These are phyloP conservation scores for Agapornis canus DNA, from an alignment of 2,797 vertebrate species.

Conservation along the genomic window DNA sequence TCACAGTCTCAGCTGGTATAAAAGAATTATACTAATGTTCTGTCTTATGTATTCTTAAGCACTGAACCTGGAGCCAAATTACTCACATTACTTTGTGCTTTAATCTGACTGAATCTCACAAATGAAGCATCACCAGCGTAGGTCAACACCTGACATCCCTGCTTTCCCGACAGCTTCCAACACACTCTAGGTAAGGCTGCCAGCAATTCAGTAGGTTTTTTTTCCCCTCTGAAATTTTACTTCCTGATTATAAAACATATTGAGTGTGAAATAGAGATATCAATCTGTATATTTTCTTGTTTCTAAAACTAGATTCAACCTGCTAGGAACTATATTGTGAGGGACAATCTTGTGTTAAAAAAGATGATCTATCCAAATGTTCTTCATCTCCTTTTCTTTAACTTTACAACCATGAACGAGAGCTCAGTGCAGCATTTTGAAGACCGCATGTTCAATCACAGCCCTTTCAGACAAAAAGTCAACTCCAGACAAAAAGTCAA, in stretches of 20 bases:
- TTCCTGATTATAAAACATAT: neutral
- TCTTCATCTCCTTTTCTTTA: neutral
- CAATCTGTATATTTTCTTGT: neutral
- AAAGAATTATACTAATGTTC: neutral
- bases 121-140: neutral
- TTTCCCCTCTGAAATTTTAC: neutral
- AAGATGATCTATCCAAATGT: neutral
- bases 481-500: neutral
- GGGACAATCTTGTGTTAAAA: neutral
- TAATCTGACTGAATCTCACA: neutral
- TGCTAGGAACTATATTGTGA: neutral
- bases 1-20: neutral
- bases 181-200: neutral
- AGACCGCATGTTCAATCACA: rapidly evolving
- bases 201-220: neutral
- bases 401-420: neutral
- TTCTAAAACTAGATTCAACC: neutral
- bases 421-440: neutral
- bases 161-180: neutral
- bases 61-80: neutral
- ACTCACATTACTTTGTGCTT: neutral
- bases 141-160: conserved; percentile 5
- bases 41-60: neutral
- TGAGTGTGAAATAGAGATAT: neutral
- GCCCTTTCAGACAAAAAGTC: conserved; percentile 5